Base-by-base conservation (phyloP, 2,113 vertebrate genomes). In the Sarotherodon lohbergeri region DNA sequence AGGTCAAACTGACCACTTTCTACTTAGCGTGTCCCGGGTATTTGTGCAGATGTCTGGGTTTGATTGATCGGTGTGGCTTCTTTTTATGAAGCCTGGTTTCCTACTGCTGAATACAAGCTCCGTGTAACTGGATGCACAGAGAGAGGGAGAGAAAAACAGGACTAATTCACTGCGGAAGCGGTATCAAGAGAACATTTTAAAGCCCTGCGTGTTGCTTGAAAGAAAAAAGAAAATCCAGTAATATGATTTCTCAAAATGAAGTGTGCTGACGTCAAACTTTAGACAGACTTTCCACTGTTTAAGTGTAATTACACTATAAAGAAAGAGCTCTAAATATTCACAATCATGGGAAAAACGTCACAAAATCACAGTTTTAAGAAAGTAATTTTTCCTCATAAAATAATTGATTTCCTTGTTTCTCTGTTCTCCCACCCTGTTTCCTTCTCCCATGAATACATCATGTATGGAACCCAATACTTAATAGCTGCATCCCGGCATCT, bases 1-100 rank as follows among this genome's bases (percentile, higher is more conserved):
- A 86, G 87, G 90, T 92, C 61, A 50, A 6, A 39, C 9, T 81
- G 87, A 93, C 87, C 89, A 5, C 2, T 22, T 19, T 66, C 24
- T 11, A 7, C 56, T 82, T 19, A 7, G 14, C 2, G 17, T 11
- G 32, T 57, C 7, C 9, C 13, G 43, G 7, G 22, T 61, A 7
- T 76, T 56, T 59, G 9, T 32, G 73, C 66, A 43, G 3, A 24
- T 11, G 43, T 48, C 48, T 32, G 8, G 4, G 59, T 57, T 55
- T 82, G 50, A 66, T 22, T 84, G 3, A 56, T 48, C 2, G 3
- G 43, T 4, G 19, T 34, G 27, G 19, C 22, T 76, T 19, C 13
- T n/a, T 55, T 59, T 82, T 48, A 63, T 27, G 17, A 84, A 84
- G 32, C 34, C 68, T 59, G 32, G 52, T 84, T 89, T 82, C 54